Conservation (phyloP, 2,888 invertebrate species). For the Leuctra nigra region DNA sequence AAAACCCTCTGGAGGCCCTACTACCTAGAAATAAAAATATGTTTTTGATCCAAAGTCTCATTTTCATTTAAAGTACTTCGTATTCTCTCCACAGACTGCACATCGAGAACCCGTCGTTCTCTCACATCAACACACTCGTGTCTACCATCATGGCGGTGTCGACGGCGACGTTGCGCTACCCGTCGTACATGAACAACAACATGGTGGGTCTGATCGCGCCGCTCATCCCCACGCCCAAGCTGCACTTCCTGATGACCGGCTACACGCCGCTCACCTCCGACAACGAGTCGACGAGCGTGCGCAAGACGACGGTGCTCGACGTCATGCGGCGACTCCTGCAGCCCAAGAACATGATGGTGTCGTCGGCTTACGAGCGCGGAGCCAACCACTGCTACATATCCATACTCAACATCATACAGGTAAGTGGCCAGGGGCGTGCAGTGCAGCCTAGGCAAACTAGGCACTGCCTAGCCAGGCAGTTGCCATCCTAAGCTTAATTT, state of each 20-base stretch:
- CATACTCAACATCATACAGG: conserved; percentile 94
- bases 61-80: too few species aligned
- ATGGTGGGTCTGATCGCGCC: conserved; percentile 91
- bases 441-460: too few species aligned
- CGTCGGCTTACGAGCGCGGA: conserved; percentile 82
- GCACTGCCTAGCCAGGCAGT: too few species aligned
- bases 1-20: too few species aligned
- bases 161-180: conserved; percentile 91
- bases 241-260: conserved; percentile 98
- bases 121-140: conserved; percentile 94
- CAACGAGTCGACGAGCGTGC: conserved; percentile 63
- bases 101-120: conserved; percentile 92
- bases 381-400: conserved; percentile 93
- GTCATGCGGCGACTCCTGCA: conserved; percentile 95
- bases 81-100: too few species aligned
- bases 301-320: conserved; percentile 95
- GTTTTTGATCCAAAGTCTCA: too few species aligned
- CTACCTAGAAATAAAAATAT: too few species aligned
- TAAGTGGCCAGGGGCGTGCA: too few species aligned
- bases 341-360: conserved; percentile 99
- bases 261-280: conserved; percentile 93
- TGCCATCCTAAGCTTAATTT: too few species aligned
- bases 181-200: conserved; percentile 98
- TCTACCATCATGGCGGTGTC: conserved; percentile 98
- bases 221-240: conserved; percentile 92